Percentiles rank a stretch among this genome's conserved stretches.
These are phyloP conservation scores for Hyposoter dolosus DNA, from an alignment of 2,888 invertebrate genomes.

Conservation along the genomic window DNA sequence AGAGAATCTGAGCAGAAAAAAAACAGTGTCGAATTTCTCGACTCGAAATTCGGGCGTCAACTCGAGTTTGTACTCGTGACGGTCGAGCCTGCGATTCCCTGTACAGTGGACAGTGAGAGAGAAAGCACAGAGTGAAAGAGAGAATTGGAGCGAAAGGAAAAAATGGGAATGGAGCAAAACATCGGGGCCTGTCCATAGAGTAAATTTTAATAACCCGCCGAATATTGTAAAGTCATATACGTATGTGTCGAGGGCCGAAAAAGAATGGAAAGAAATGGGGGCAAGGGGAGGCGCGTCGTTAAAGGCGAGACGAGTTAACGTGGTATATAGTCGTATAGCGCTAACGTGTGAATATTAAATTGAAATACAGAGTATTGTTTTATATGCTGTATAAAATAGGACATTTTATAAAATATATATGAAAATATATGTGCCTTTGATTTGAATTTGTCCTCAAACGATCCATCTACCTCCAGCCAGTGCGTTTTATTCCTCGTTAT, in stretches of 20 bases:
- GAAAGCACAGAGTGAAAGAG: neutral
- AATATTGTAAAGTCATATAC: slow-evolving; percentile 80
- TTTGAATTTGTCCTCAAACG: slow-evolving; percentile 49
- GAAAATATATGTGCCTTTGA: slow-evolving; percentile 75
- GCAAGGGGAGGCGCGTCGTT: neutral
- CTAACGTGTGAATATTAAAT: slow-evolving; percentile 84
- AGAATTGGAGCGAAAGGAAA: slow-evolving; percentile 73
- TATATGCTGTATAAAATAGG: slow-evolving; percentile 85
- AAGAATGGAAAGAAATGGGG: neutral
- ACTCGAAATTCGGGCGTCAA: neutral
- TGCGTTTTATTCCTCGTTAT: neutral
- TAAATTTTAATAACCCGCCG: slow-evolving; percentile 77
- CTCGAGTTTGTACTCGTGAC: neutral
- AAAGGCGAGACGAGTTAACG: slow-evolving; percentile 71
- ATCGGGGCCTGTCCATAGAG: slow-evolving; percentile 71
- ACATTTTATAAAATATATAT: slow-evolving; percentile 85
- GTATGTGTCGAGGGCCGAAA: slow-evolving; percentile 61
- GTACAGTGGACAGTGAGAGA: neutral
- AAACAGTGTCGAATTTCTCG: neutral
- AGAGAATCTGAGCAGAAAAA: neutral
- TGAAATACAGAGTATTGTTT: slow-evolving; percentile 85
- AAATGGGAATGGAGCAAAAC: slow-evolving; percentile 75
- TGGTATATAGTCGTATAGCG: slow-evolving; percentile 83
- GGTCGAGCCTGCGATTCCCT: neutral
- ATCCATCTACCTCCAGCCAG: slow-evolving; percentile 18